A percentile compares a stretch with the other conserved stretches of the same genome.
phyloP scores from a whole-genome alignment of 2,888 invertebrate genomes.

The Sarcophaga carnaria region DNA sequence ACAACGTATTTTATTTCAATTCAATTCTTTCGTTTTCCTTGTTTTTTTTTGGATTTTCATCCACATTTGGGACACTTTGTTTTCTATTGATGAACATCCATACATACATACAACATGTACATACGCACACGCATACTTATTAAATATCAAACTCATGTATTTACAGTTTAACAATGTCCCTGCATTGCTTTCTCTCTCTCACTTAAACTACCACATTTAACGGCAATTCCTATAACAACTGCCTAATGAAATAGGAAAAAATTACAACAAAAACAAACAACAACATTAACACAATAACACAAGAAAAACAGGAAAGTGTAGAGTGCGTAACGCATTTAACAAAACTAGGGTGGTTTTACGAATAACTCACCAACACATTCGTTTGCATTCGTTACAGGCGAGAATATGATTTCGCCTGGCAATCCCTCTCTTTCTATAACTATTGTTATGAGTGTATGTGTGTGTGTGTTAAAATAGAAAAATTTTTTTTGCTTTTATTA shows the following conservation, averaged over 20 bases:
- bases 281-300: no score
- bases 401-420: no score
- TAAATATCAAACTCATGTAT: neutral
- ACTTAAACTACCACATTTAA: neutral
- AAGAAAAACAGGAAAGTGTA: neutral
- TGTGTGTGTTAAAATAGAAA: no score
- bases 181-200: neutral
- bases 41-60: neutral
- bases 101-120: neutral
- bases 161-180: neutral
- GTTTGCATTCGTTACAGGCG: neutral
- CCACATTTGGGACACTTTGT: neutral
- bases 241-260: neutral
- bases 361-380: neutral
- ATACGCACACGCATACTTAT: neutral
- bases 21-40: slow-evolving; percentile 4
- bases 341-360: neutral
- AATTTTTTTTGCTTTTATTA: no score
- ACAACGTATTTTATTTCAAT: slow-evolving; percentile 51
- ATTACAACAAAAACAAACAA: neutral
- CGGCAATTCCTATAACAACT: neutral
- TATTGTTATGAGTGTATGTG: neutral
- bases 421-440: neutral
- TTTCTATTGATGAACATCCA: neutral
- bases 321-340: neutral